phyloP scores from a whole-genome alignment of 2,797 vertebrate genomes.

The Leptatherina wallacei region DNA sequence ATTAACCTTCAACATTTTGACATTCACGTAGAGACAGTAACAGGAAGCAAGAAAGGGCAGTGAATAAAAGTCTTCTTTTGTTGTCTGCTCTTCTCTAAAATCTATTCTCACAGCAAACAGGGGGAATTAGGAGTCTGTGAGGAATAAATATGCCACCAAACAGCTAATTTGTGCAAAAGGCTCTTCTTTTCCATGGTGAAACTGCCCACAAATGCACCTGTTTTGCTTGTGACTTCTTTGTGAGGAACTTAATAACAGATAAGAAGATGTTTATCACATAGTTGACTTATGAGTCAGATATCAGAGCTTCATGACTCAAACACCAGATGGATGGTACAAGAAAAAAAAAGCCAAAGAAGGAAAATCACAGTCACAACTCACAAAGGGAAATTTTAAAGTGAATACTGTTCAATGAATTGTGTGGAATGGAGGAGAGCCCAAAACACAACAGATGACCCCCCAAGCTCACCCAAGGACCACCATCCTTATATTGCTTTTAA shows the following conservation, averaged over 20 bases:
- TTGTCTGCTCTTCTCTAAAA: conserved; percentile 6
- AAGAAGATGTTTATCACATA: conserved; percentile 33
- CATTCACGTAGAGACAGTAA: conserved; percentile 51
- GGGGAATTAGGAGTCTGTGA: conserved; percentile 5
- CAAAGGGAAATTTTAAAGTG: conserved; percentile 41
- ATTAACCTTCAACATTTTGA: conserved; percentile 68
- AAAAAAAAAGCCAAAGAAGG: conserved; percentile 9
- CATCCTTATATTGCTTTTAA: no score
- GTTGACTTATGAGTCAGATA: conserved; percentile 60
- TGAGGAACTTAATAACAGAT: conserved; percentile 28
- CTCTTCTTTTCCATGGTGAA: neutral
- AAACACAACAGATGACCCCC: conserved; percentile 32
- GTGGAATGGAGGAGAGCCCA: neutral
- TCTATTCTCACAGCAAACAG: conserved; percentile 4
- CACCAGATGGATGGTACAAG: conserved; percentile 35
- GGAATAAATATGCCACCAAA: conserved; percentile 19
- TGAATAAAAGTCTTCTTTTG: conserved; percentile 17
- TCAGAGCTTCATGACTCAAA: conserved; percentile 54
- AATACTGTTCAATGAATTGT: conserved; percentile 39
- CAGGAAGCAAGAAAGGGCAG: conserved; percentile 2
- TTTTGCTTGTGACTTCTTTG: conserved; percentile 18
- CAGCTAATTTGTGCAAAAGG: conserved; percentile 10
- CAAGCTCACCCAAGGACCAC: no score
- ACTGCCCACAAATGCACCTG: conserved; percentile 12
- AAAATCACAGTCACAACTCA: conserved; percentile 8